These are phyloP conservation scores for Dendrocincla fuliginosa DNA, from an alignment of 2,797 vertebrate genomes.

Conservation along the genomic window DNA sequence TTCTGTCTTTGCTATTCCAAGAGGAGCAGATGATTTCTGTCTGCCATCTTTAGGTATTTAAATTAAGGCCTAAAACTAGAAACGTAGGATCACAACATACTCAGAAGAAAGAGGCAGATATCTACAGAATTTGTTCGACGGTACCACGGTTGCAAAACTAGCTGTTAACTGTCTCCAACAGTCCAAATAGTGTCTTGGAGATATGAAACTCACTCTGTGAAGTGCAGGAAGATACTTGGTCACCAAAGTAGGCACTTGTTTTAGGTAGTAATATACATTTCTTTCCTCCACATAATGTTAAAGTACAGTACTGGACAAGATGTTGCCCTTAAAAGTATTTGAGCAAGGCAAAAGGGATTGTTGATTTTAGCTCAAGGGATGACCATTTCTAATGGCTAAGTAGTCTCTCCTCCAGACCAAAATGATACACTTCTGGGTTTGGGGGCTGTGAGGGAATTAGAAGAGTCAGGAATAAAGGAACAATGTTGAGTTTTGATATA, in stretches of 20 bases:
- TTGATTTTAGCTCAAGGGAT: background rate
- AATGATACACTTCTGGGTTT: background rate
- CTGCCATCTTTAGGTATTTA: background rate
- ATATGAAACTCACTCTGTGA: background rate
- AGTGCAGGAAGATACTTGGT: background rate
- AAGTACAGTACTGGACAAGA: background rate
- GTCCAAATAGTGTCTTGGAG: background rate
- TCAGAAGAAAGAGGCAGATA: background rate
- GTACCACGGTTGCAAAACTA: background rate
- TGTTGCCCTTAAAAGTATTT: background rate
- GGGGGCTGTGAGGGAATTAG: background rate
- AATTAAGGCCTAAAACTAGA: background rate
- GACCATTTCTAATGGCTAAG: background rate
- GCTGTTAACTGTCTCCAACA: background rate
- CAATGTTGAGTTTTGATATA: background rate
- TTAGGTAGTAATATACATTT: background rate
- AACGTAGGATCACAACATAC: background rate
- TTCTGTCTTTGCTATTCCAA: background rate
- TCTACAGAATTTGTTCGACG: background rate
- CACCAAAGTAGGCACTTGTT: background rate
- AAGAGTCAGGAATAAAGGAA: background rate
- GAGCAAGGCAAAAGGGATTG: background rate
- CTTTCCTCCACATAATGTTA: background rate
- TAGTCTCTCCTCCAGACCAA: background rate
- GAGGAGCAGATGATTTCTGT: background rate